These are phyloP conservation scores for Lepidonotus clava DNA, from an alignment of 2,888 invertebrate species.

Conservation along the genomic window DNA sequence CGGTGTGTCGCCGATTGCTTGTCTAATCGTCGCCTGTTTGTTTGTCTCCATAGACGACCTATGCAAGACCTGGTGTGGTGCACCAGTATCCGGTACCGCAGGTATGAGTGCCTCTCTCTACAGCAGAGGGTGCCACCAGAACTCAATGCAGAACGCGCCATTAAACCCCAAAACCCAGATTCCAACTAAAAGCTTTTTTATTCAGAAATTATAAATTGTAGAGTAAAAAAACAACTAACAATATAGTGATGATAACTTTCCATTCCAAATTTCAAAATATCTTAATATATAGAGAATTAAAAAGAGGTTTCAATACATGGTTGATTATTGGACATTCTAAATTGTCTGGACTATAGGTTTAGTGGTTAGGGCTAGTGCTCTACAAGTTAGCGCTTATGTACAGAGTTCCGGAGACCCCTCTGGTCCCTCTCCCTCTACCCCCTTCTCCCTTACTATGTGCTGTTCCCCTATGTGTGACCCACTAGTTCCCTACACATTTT, in stretches of 20 bases:
- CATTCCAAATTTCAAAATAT: no score
- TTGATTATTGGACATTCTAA: no score
- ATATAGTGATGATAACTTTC: no score
- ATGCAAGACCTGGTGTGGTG: conserved; percentile 51
- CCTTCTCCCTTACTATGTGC: not conserved
- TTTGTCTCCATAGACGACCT: conserved; percentile 53
- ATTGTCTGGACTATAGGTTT: no score
- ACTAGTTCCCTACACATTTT: not conserved
- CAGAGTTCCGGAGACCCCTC: not conserved
- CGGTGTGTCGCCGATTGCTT: conserved; percentile 38
- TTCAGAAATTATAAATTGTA: no score
- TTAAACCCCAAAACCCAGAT: not conserved
- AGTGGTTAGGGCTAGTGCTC: no score
- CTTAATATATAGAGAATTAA: no score
- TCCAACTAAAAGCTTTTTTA: no score
- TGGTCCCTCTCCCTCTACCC: not conserved
- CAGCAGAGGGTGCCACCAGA: conserved; percentile 3
- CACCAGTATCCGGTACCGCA: conserved; percentile 48
- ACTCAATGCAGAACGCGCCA: not conserved
- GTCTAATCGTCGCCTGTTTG: conserved; percentile 54
- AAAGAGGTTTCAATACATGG: no score
- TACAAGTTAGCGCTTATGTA: no score
- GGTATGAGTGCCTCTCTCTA: conserved; percentile 51
- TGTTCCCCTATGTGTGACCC: not conserved
- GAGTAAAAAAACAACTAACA: no score